Percentiles rank a stretch among this genome's conserved stretches.
Evolutionary conservation across 2,888 invertebrate genomes (phyloP).

Genomic region (Drosophila lutescens): DNA sequence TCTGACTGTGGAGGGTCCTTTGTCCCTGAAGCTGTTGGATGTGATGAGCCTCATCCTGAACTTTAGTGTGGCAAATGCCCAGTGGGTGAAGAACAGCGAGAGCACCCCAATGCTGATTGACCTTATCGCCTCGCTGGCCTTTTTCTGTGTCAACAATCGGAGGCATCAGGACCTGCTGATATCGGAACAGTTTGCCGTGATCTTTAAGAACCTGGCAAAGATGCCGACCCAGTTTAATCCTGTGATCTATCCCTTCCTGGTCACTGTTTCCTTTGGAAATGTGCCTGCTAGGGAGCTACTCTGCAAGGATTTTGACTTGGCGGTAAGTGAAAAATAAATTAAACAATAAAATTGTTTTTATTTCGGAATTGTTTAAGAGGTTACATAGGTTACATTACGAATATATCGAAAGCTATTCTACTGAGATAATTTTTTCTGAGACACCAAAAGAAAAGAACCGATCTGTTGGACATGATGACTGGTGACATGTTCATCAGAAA

Average conservation of each 20-base stretch:
- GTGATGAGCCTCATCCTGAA: conserved; percentile 83
- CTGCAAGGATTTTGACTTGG: conserved; percentile 83
- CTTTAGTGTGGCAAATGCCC: conserved; percentile 75
- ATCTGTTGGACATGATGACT: no score
- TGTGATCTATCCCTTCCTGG: conserved; percentile 84
- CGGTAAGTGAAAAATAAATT: conserved; percentile 67
- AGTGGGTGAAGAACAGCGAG: conserved; percentile 79
- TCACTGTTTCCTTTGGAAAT: conserved; percentile 83
- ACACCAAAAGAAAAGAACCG: no score
- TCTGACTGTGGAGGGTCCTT: conserved; percentile 79
- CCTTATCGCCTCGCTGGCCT: conserved; percentile 84
- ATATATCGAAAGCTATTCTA: no score
- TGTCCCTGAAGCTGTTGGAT: conserved; percentile 83
- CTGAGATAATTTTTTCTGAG: no score
- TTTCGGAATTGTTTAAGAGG: no score
- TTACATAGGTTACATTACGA: no score
- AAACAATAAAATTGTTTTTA: no score
- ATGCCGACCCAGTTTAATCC: conserved; percentile 83
- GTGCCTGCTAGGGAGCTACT: conserved; percentile 82
- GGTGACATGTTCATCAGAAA: no score
- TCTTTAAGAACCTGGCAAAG: conserved; percentile 84
- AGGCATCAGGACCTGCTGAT: conserved; percentile 84
- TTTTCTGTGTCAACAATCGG: conserved; percentile 83
- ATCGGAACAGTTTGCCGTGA: conserved; percentile 83
- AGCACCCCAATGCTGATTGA: conserved; percentile 84